phyloP scores from a whole-genome alignment of 2,113 vertebrate species.

The Henicopernis longicauda region DNA sequence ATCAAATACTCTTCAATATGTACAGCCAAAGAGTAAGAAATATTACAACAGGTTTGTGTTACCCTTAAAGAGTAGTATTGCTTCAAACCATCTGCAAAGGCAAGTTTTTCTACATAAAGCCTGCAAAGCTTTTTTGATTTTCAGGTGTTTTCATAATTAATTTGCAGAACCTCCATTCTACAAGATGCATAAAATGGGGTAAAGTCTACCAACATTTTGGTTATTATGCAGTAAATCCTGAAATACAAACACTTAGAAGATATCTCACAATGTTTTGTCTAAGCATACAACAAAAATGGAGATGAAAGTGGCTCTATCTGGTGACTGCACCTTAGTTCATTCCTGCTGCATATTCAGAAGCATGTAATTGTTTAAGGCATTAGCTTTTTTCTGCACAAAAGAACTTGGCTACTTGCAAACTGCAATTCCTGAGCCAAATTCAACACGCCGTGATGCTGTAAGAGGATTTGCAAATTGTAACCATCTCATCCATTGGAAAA shows the following conservation, averaged over 20 bases:
- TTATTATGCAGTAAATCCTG: not conserved
- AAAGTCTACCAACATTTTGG: not conserved
- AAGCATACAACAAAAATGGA: not conserved
- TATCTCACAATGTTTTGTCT: not conserved
- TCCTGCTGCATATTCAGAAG: not conserved
- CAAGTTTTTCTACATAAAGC: not conserved
- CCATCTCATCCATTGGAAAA: not conserved
- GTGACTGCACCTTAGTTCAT: not conserved
- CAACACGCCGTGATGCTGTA: not conserved
- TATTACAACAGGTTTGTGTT: not conserved
- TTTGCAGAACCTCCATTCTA: not conserved
- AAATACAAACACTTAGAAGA: not conserved
- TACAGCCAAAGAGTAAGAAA: not conserved
- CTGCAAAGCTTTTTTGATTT: not conserved
- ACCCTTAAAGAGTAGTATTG: not conserved
- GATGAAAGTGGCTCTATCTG: not conserved
- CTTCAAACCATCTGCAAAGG: not conserved
- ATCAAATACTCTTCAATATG: not conserved
- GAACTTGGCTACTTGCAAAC: not conserved
- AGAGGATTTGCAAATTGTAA: slow-evolving; percentile 28
- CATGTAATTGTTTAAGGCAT: not conserved
- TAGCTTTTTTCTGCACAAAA: not conserved
- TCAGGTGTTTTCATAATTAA: not conserved
- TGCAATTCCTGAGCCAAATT: not conserved
- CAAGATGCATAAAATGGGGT: not conserved